A percentile compares a stretch with the other conserved stretches of the same genome.
These are phyloP conservation scores for Leptobrachium ailaonicum DNA, from an alignment of 2,113 vertebrate genomes.

Conservation along the genomic window DNA sequence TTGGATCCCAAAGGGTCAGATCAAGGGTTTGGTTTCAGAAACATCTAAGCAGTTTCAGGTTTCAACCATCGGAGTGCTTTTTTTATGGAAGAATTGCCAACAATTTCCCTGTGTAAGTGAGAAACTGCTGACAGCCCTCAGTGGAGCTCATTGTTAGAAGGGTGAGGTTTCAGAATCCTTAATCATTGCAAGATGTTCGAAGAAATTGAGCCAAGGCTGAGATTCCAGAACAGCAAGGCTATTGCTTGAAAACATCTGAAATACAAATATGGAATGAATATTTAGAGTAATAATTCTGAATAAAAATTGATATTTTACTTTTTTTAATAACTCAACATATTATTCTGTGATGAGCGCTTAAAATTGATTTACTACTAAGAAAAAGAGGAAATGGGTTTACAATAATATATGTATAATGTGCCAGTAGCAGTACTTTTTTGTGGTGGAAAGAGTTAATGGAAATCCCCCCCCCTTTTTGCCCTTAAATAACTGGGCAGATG, in stretches of 20 bases:
- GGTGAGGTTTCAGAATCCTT: conserved; percentile 30
- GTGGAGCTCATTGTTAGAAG: conserved; percentile 41
- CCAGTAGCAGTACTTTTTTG: too few species aligned
- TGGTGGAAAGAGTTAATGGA: too few species aligned
- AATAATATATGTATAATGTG: too few species aligned
- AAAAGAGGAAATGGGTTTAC: neutral
- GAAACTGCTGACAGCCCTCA: conserved; percentile 46
- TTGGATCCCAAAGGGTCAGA: conserved; percentile 29
- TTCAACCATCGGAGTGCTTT: conserved; percentile 34
- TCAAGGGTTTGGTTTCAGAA: conserved; percentile 33
- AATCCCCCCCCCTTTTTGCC: too few species aligned
- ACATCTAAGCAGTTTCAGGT: conserved; percentile 31
- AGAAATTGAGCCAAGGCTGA: conserved; percentile 17
- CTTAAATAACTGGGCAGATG: too few species aligned
- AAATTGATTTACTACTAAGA: neutral
- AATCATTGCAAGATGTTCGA: conserved; percentile 47
- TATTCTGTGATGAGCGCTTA: neutral
- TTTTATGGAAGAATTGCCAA: conserved; percentile 36
- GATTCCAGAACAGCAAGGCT: conserved; percentile 2
- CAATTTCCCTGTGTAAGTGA: conserved; percentile 43
- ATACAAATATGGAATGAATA: neutral
- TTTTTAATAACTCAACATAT: neutral
- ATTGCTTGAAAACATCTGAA: conserved; percentile 1
- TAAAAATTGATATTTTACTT: too few species aligned
- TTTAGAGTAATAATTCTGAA: neutral